phyloP scores from a whole-genome alignment of 2,797 vertebrate species.

The Thamnophis elegans region DNA sequence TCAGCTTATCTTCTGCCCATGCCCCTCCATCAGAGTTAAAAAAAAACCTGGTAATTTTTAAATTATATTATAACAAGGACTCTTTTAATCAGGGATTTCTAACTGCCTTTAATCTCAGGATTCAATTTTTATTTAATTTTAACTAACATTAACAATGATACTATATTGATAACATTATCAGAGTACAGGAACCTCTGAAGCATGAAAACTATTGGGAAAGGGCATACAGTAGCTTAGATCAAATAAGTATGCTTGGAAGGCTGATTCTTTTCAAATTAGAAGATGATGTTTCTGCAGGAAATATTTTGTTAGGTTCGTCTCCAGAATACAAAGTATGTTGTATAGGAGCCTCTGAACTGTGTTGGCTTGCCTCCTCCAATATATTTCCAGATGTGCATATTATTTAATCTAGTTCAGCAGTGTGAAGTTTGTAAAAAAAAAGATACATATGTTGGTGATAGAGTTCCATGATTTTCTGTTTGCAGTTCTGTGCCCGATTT shows the following conservation, averaged over 20 bases:
- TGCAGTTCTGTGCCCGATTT: background rate
- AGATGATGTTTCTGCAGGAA: background rate
- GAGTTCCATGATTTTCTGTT: background rate
- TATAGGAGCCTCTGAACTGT: background rate
- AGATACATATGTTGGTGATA: background rate
- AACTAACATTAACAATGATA: background rate
- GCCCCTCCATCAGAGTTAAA: background rate
- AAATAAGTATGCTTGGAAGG: background rate
- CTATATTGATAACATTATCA: background rate
- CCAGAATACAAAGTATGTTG: background rate
- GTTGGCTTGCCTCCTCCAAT: background rate
- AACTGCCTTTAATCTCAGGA: background rate
- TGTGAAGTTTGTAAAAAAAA: background rate
- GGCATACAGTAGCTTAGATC: no score
- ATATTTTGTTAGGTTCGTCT: background rate
- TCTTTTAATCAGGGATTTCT: background rate
- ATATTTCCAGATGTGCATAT: background rate
- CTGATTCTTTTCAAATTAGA: background rate
- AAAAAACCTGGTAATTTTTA: background rate
- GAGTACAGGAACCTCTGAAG: background rate
- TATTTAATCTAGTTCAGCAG: background rate
- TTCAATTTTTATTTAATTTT: background rate
- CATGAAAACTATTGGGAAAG: no score
- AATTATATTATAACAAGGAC: background rate
- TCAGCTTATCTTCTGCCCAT: background rate